Evolutionary conservation across 2,797 vertebrate genomes (phyloP).

Genomic region (Gymnocypris eckloni): DNA sequence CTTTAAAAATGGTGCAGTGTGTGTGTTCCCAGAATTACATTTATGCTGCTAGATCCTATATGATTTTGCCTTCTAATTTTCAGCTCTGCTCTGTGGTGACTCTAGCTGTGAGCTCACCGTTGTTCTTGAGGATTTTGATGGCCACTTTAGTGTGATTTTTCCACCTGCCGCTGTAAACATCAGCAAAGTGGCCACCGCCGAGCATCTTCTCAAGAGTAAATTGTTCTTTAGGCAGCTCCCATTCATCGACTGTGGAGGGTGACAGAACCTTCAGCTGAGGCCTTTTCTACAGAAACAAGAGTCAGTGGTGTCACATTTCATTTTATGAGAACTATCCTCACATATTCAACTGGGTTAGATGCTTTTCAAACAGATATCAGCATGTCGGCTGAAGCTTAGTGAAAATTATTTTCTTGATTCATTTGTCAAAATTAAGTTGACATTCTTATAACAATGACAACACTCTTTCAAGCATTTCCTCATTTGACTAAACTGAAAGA

Average conservation of each 20-base stretch:
- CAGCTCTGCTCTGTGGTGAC: not conserved
- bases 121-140: constrained; percentile 78
- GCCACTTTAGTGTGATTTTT: constrained; percentile 81
- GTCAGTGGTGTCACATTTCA: not conserved
- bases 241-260: constrained; percentile 75
- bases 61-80: not conserved
- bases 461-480: constrained; percentile 35
- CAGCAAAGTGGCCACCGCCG: constrained; percentile 81
- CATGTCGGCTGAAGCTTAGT: not conserved
- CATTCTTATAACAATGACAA: constrained; percentile 16
- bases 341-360: not conserved
- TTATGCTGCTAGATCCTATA: not conserved
- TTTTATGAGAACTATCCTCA: not conserved
- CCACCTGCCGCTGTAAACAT: constrained; percentile 83
- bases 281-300: constrained; percentile 69
- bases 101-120: constrained; percentile 58
- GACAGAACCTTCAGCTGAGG: constrained; percentile 69
- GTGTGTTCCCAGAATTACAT: not conserved
- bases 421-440: not conserved
- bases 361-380: not conserved
- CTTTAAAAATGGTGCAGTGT: not conserved
- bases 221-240: constrained; percentile 83
- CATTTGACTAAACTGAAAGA: constrained; percentile 29
- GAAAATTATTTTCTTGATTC: not conserved
- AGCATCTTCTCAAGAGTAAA: constrained; percentile 78